These are phyloP conservation scores for Cosmia trapezina DNA, from an alignment of 2,888 invertebrate genomes.

Conservation along the genomic window DNA sequence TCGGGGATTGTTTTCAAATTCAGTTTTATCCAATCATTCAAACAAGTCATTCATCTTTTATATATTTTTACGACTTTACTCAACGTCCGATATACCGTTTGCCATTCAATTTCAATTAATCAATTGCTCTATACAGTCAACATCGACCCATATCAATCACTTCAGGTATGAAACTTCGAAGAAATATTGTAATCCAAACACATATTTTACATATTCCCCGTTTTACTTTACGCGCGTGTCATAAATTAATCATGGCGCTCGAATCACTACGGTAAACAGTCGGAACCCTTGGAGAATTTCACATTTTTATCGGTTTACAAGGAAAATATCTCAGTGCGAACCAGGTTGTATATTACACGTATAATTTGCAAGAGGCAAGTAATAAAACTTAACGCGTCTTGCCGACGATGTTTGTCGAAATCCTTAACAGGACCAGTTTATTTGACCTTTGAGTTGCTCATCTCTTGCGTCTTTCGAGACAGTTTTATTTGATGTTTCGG, in stretches of 20 bases:
- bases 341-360: slow-evolving; percentile 80
- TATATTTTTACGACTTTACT: not conserved
- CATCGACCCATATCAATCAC: slow-evolving; percentile 42
- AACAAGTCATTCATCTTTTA: no score
- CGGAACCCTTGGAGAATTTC: slow-evolving; percentile 70
- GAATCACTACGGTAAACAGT: slow-evolving; percentile 71
- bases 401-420: slow-evolving; percentile 84
- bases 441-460: slow-evolving; percentile 68
- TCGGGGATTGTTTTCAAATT: not conserved
- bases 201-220: slow-evolving; percentile 42
- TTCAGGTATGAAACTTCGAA: slow-evolving; percentile 26
- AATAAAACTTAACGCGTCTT: slow-evolving; percentile 88
- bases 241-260: slow-evolving; percentile 68
- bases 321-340: slow-evolving; percentile 76
- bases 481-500: slow-evolving; percentile 34
- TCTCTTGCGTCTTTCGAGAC: slow-evolving; percentile 23
- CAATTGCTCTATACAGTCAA: slow-evolving; percentile 45
- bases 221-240: slow-evolving; percentile 42
- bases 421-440: slow-evolving; percentile 78
- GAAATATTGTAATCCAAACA: slow-evolving; percentile 50
- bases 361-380: slow-evolving; percentile 87
- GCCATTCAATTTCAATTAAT: slow-evolving; percentile 39
- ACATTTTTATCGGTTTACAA: slow-evolving; percentile 81
- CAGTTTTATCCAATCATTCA: slow-evolving; percentile 4
- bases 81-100: slow-evolving; percentile 4